Evolutionary conservation across 2,888 invertebrate genomes (phyloP).

Genomic region (Eupithecia dodoneata): DNA sequence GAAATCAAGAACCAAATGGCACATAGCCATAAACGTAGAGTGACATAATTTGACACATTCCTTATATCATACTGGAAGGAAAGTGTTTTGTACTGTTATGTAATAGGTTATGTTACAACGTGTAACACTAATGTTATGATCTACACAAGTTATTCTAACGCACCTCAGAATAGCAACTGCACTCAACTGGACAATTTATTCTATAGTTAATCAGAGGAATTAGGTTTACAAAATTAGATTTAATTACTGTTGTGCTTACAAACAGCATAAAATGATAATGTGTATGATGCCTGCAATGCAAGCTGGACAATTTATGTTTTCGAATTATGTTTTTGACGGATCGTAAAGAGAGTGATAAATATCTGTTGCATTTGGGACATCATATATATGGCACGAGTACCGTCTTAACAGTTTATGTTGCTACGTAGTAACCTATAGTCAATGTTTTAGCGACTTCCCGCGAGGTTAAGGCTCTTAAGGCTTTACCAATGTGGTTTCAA

Average conservation of each 20-base stretch:
- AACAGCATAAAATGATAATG: constrained; percentile 33
- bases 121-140: constrained; percentile 20
- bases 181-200: constrained; percentile 27
- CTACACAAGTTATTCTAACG: constrained; percentile 19
- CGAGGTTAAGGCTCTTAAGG: background rate
- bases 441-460: background rate
- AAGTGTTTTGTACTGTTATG: background rate
- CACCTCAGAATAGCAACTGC: constrained; percentile 24
- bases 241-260: constrained; percentile 31
- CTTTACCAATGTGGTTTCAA: background rate
- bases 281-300: constrained; percentile 20
- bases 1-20: background rate
- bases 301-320: constrained; percentile 40
- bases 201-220: constrained; percentile 40
- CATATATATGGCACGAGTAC: background rate
- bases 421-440: no score
- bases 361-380: constrained; percentile 8
- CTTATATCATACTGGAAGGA: constrained; percentile 2
- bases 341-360: constrained; percentile 53
- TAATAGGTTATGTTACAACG: background rate
- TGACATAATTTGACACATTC: background rate
- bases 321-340: constrained; percentile 56
- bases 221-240: constrained; percentile 42
- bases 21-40: background rate
- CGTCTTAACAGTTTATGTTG: background rate